Conservation (phyloP, 2,888 invertebrate species). For the Oeneis ivallda region DNA sequence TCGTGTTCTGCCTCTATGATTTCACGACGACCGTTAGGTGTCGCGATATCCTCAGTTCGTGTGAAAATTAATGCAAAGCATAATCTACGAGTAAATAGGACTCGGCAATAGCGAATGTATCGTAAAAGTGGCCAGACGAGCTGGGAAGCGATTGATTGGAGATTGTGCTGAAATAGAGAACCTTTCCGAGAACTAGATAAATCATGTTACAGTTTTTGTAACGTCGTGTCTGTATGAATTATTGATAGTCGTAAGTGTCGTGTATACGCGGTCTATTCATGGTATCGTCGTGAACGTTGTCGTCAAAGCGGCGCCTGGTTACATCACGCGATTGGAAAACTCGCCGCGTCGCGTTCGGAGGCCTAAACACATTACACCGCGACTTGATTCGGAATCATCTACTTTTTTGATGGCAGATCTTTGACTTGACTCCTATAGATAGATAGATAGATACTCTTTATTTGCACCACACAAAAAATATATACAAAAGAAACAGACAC, state of each 20-base stretch:
- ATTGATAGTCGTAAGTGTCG: constrained; percentile 45
- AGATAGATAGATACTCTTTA: no score
- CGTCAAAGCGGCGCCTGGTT: constrained; percentile 71
- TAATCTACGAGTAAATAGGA: constrained; percentile 25
- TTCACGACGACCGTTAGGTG: constrained; percentile 41
- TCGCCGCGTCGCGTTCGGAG: constrained; percentile 51
- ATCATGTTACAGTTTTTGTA: constrained; percentile 41
- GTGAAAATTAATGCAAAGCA: constrained; percentile 28
- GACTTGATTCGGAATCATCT: constrained; percentile 56
- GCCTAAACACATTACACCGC: constrained; percentile 4
- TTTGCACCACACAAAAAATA: no score
- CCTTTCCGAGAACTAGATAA: constrained; percentile 32
- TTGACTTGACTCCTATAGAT: neutral
- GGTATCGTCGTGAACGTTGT: constrained; percentile 47
- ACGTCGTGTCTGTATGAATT: constrained; percentile 45
- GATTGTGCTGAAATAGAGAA: constrained; percentile 31
- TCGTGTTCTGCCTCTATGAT: constrained; percentile 40
- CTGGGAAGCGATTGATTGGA: constrained; percentile 26
- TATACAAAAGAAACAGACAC: no score
- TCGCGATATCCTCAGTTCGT: constrained; percentile 33
- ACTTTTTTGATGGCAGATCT: constrained; percentile 1
- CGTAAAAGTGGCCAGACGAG: constrained; percentile 19
- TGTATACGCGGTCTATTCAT: constrained; percentile 45
- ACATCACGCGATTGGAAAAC: constrained; percentile 75
- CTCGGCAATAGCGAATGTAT: constrained; percentile 15